Evolutionary conservation across 2,113 vertebrate genomes (phyloP).

Genomic region (Caretta caretta): DNA sequence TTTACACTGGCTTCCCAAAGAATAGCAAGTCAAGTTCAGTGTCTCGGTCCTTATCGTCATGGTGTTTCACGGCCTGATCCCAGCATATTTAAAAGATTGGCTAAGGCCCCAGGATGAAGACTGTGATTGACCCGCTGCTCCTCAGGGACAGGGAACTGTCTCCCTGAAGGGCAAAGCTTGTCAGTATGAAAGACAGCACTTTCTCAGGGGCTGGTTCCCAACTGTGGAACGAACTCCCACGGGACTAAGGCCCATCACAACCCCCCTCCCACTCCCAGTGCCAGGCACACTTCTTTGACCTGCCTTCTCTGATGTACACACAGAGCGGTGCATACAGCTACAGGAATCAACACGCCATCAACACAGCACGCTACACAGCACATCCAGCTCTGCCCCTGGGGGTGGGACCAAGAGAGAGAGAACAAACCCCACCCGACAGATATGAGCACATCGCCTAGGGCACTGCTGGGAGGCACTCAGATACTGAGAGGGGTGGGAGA

Average conservation of each 20-base stretch:
- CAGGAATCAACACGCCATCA: not conserved
- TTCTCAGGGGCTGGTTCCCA: not conserved
- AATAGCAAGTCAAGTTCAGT: not conserved
- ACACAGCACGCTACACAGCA: not conserved
- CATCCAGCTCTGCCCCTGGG: not conserved
- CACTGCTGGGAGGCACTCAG: not conserved
- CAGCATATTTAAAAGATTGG: not conserved
- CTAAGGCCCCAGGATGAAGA: not conserved
- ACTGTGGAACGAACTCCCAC: not conserved
- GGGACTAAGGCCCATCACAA: not conserved
- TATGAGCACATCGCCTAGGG: not conserved
- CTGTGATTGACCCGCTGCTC: not conserved
- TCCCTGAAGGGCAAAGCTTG: not conserved
- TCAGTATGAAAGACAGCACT: not conserved
- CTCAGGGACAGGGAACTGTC: not conserved
- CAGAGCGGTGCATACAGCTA: not conserved
- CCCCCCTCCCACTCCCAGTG: not conserved
- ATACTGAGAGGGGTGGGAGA: not conserved
- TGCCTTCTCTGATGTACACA: not conserved
- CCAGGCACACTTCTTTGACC: not conserved
- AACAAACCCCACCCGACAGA: not conserved
- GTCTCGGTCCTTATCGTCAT: not conserved
- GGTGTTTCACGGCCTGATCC: not conserved
- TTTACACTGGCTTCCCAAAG: not conserved
- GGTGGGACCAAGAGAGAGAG: not conserved